Base-by-base conservation (phyloP, 1,140 invertebrate genomes). In the Eubasilissa regina region DNA sequence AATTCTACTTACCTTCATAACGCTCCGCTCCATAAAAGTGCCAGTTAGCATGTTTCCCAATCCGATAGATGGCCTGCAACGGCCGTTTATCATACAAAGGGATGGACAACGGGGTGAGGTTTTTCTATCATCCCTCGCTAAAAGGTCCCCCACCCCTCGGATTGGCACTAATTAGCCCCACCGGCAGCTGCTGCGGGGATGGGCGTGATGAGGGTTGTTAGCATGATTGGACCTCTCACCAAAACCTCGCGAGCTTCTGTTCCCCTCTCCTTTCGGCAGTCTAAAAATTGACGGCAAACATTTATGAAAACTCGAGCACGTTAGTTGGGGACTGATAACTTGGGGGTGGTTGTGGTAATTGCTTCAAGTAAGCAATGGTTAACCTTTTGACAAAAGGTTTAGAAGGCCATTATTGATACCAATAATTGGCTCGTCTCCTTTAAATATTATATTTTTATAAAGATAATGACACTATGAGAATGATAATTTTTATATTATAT, bases 201-300 rank as follows among this genome's bases (percentile, higher is more conserved):
- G 21, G 58, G 58, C 17, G 25, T 62, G 58, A 62, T 62, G 58
- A 35, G 58, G 58, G 58, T 35, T 62, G 21, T 62, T 62, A 62
- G 58, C 58, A 8, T 35, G 58, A 62, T 62, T 62, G 58, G 58
- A n/a, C 58, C 58, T 62, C 58, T 62, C 58, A 62, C 58, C 58
- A 62, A 35, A 62, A n/a, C 58, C 58, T 9, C 13, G 21, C 21
- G 17, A n/a, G n/a, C n/a, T n/a, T 11, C 15, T 21, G 13, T 62
- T 62, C 21, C 56, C 13, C 19, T 4, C 58, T 21, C 58, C 58
- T 35, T 62, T 62, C 12, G 8, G 21, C n/a, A n/a, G 21, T 11
- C 21, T 62, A 62, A 62, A 62, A 62, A 62, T 35, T 62, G 58
- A 62, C 21, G 58, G 58, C 1, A 62, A 62, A 62, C 58, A 62